Percentiles rank a stretch among this genome's conserved stretches.
phyloP scores from a whole-genome alignment of 2,888 invertebrate species.

The Ormyrus nitidulus region DNA sequence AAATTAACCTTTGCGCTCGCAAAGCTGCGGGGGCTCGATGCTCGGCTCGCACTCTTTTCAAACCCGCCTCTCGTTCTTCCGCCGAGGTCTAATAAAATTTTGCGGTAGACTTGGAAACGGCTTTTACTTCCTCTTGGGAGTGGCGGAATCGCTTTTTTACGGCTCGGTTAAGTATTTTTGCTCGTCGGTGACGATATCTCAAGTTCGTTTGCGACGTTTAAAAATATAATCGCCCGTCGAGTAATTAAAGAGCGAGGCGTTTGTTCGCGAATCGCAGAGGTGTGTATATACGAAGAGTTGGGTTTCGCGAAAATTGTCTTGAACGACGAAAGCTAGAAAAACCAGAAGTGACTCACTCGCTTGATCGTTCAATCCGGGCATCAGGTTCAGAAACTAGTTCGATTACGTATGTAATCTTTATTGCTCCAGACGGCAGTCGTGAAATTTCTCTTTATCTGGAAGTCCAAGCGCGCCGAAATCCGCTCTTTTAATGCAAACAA shows the following conservation, averaged over 20 bases:
- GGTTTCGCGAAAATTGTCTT: constrained; percentile 14
- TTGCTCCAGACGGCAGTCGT: constrained; percentile 24
- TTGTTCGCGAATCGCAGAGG: neutral
- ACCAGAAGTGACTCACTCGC: constrained; percentile 51
- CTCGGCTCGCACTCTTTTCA: neutral
- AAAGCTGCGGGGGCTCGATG: neutral
- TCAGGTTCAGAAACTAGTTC: constrained; percentile 46
- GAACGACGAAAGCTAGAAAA: constrained; percentile 44
- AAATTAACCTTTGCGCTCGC: constrained; percentile 13
- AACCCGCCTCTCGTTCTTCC: neutral
- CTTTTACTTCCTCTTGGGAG: constrained; percentile 6
- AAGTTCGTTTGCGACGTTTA: too few species aligned
- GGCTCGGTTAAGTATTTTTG: too few species aligned
- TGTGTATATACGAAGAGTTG: neutral
- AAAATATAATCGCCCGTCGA: too few species aligned
- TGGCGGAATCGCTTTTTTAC: too few species aligned
- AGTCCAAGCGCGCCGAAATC: neutral
- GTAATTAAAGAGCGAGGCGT: too few species aligned
- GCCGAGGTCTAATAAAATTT: constrained; percentile 14
- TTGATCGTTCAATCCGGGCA: constrained; percentile 44
- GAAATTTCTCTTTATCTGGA: constrained; percentile 51
- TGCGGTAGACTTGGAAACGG: neutral
- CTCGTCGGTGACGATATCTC: too few species aligned
- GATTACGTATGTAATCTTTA: constrained; percentile 45
- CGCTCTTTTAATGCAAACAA: neutral